A percentile compares a stretch with the other conserved stretches of the same genome.
Conservation (phyloP, 2,113 vertebrate genomes). For the Toxotes chatareus region DNA sequence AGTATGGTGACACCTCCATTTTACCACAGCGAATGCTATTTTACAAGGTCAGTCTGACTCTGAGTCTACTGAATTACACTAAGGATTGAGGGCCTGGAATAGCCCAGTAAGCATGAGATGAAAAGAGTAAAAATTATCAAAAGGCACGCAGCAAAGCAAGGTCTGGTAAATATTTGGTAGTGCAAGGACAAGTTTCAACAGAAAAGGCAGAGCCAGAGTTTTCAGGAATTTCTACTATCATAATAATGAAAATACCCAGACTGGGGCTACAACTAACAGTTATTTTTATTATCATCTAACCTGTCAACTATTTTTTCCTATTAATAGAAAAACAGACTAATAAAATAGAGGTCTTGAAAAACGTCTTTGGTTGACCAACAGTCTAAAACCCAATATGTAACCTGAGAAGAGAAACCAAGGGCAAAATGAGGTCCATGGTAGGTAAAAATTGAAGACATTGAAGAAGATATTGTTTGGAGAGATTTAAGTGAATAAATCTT, state of each 20-base stretch:
- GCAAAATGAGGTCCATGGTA: neutral
- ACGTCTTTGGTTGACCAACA: neutral
- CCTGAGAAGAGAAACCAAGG: neutral
- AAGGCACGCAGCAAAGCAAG: neutral
- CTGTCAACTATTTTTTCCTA: neutral
- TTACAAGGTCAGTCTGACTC: conserved; percentile 49
- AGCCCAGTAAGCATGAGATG: neutral
- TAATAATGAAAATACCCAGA: neutral
- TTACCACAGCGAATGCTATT: conserved; percentile 45
- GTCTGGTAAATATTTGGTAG: conserved; percentile 22
- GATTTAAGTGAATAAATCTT: neutral
- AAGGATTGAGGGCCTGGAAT: conserved; percentile 8
- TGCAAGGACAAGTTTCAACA: conserved; percentile 7
- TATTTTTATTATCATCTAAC: neutral
- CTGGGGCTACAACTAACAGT: neutral
- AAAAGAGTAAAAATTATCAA: conserved; percentile 21
- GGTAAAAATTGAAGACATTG: neutral
- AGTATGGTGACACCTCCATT: conserved; percentile 48
- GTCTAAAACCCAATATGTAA: neutral
- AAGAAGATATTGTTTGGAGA: neutral
- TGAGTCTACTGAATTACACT: conserved; percentile 12
- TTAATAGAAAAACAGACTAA: neutral
- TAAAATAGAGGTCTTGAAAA: neutral
- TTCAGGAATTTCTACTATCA: conserved; percentile 5
- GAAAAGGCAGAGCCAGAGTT: neutral